Base-by-base conservation (phyloP, 2,797 vertebrate genomes). In the Chaenodraco wilsoni region DNA sequence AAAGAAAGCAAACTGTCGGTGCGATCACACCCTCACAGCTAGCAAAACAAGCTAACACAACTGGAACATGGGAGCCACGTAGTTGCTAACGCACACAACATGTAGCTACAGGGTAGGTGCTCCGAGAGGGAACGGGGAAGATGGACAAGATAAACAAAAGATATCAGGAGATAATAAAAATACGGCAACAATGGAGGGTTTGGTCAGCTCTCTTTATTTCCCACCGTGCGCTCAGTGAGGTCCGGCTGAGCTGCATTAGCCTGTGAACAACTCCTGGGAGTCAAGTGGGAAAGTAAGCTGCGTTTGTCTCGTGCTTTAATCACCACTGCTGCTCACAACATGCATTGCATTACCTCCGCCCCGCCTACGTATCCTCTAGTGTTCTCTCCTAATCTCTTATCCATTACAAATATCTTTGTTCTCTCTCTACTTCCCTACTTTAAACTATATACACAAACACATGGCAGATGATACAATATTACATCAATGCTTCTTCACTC, bases 231-330 rank as follows among this genome's bases (percentile, higher is more conserved):
- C 81, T 48, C 41, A 2, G 50, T 59, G 51, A 57, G 69, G 69
- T 86, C 57, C 79, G 90, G 71, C 77, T 81, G 89, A 84, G 79
- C 85, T 89, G 88, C 85, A 91, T 93, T 87, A 92, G 85, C 27
- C 90, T 79, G 85, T 82, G 86, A 91, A 78, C 87, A 65, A 70
- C 60, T 27, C 46, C 72, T 60, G 65, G 68, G 59, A 92, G 84
- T 90, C 90, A 84, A 88, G 79, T 74, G 90, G 87, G 91, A 92
- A 71, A 92, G 91, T 79, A 90, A 91, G 71, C 77, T 74, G 41
- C 55, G 16, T 27, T 23, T 45, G 57, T 3, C 9, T 63, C n/a
- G 54, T 48, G 85, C 85, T 92, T 91, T 92, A 87, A 94, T 93
- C 91, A 91, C 85, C 84, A 66, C 76, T 82, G 65, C 86, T 88